These are phyloP conservation scores for Esox masquinongy DNA, from an alignment of 2,797 vertebrate species.

Conservation along the genomic window DNA sequence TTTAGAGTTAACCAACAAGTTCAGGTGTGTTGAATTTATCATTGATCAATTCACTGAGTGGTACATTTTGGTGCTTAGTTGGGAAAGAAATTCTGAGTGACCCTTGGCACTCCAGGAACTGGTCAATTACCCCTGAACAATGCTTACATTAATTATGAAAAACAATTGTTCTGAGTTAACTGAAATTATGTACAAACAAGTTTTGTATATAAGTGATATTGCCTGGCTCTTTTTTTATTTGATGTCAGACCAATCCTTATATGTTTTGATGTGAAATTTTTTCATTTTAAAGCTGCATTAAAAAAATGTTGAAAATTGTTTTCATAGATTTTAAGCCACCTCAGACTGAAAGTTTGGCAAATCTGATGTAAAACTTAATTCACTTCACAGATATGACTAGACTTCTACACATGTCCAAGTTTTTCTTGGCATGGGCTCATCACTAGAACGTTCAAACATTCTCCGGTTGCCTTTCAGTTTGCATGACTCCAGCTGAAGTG, in stretches of 20 bases:
- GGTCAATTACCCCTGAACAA: too few species aligned
- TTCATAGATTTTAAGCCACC: neutral
- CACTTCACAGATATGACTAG: neutral
- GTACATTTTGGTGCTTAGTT: too few species aligned
- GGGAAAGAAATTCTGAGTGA: too few species aligned
- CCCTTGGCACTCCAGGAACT: too few species aligned
- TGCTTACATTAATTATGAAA: too few species aligned
- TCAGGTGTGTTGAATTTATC: too few species aligned
- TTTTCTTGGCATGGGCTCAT: constrained; percentile 50
- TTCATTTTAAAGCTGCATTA: too few species aligned
- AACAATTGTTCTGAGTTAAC: too few species aligned
- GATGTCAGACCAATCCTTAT: neutral
- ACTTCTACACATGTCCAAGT: neutral
- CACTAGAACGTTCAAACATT: constrained; percentile 25
- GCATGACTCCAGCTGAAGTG: constrained; percentile 37
- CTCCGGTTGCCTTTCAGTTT: constrained; percentile 38
- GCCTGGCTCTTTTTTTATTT: neutral
- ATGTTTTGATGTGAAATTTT: neutral
- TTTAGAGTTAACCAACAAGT: too few species aligned
- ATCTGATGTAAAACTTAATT: neutral
- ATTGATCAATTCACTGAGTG: too few species aligned
- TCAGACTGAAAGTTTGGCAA: neutral
- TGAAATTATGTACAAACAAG: neutral
- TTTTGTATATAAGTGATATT: neutral
- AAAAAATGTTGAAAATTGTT: too few species aligned